A percentile compares a stretch with the other conserved stretches of the same genome.
Evolutionary conservation across 1,140 invertebrate genomes (phyloP).

Genomic region (Amphibalanus amphitrite): DNA sequence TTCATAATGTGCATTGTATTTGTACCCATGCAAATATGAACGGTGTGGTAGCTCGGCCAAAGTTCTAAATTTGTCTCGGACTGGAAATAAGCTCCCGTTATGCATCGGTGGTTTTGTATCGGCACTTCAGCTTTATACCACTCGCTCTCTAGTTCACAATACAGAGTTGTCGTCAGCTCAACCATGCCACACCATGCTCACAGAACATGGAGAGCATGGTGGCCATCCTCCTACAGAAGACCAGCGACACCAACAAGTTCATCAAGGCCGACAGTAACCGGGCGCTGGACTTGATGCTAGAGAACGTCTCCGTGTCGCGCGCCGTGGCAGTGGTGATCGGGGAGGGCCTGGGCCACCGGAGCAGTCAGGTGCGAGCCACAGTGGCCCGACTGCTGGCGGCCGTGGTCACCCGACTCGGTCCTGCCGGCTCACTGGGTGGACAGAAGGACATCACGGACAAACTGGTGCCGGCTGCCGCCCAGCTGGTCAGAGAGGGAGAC

Average conservation of each 20-base stretch:
- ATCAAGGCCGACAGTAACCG: conserved; percentile 64
- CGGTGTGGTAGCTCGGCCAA: too few relatives aligned
- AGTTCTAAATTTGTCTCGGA: too few relatives aligned
- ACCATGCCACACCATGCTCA: conserved; percentile 9
- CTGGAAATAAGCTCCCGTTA: too few relatives aligned
- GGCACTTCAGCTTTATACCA: too few relatives aligned
- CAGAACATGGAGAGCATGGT: conserved; percentile 73
- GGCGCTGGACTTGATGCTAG: conserved; percentile 62
- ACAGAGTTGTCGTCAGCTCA: conserved; percentile 6
- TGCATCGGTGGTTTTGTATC: too few relatives aligned
- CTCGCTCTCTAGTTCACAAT: conserved; percentile 6
- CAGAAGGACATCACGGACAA: conserved; percentile 59
- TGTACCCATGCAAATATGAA: too few relatives aligned
- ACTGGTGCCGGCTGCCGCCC: conserved; percentile 56
- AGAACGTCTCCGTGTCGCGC: conserved; percentile 41
- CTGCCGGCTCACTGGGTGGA: conserved; percentile 46
- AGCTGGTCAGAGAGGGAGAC: conserved; percentile 66
- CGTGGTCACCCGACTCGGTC: conserved; percentile 47
- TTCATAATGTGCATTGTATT: too few relatives aligned
- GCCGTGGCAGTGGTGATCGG: conserved; percentile 36
- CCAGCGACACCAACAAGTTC: conserved; percentile 83
- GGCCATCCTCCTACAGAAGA: conserved; percentile 57
- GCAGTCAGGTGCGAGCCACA: conserved; percentile 59
- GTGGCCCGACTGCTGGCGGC: conserved; percentile 57
- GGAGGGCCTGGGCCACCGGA: conserved; percentile 57